These are phyloP conservation scores for Ceyx melanurus DNA, from an alignment of 2,113 vertebrate genomes.

Conservation along the genomic window DNA sequence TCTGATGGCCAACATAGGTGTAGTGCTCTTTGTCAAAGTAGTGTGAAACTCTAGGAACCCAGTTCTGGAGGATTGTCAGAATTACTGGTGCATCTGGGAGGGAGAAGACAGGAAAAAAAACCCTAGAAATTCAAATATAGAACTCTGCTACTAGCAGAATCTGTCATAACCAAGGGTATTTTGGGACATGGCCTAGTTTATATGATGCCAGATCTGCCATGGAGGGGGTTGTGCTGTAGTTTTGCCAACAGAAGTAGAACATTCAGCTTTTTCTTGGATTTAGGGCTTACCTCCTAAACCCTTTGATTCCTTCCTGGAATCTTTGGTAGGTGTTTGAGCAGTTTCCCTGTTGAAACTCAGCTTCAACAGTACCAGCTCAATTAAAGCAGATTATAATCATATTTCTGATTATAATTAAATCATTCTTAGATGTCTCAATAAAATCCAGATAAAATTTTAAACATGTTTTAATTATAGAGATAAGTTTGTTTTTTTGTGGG, in stretches of 20 bases:
- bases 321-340: background rate
- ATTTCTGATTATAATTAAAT: background rate
- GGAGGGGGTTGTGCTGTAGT: background rate
- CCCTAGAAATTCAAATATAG: background rate
- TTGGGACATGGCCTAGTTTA: background rate
- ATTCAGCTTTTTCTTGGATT: background rate
- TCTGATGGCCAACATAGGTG: slow-evolving; percentile 66
- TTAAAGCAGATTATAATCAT: background rate
- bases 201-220: too few relatives aligned
- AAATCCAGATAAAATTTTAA: background rate
- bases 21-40: slow-evolving; percentile 79
- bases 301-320: background rate
- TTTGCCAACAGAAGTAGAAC: background rate
- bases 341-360: background rate
- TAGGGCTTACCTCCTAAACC: background rate
- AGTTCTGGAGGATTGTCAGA: slow-evolving; percentile 68
- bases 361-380: background rate
- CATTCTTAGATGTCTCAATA: background rate
- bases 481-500: too few relatives aligned
- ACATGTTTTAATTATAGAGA: background rate
- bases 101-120: background rate
- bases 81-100: slow-evolving; percentile 54
- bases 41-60: slow-evolving; percentile 65
- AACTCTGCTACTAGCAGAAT: background rate
- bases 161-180: background rate